Evolutionary conservation across 2,113 vertebrate species (phyloP).

Genomic region (Mobula birostris): DNA sequence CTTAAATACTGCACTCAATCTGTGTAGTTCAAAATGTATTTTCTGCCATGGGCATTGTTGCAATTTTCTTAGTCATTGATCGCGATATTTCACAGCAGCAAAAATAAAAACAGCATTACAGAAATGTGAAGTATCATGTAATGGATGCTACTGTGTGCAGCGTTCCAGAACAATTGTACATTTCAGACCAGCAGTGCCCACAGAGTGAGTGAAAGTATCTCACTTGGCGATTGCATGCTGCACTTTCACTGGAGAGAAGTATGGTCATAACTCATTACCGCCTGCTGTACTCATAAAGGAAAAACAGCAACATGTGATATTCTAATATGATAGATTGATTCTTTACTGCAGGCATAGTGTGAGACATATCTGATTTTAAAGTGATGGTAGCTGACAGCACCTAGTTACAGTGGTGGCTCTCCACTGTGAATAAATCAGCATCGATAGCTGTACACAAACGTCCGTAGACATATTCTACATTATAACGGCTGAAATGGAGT

Average conservation of each 20-base stretch:
- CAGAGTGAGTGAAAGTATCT: constrained; percentile 24
- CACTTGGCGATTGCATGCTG: constrained; percentile 6
- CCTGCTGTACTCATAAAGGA: constrained; percentile 24
- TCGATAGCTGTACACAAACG: background rate
- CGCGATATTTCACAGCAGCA: constrained; percentile 24
- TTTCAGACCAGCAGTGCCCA: constrained; percentile 14
- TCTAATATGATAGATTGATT: background rate
- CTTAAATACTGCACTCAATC: constrained; percentile 22
- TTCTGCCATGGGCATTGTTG: constrained; percentile 20
- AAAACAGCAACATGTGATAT: background rate
- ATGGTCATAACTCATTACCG: constrained; percentile 29
- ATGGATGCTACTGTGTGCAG: constrained; percentile 29
- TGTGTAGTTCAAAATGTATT: constrained; percentile 30
- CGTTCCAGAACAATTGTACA: constrained; percentile 24
- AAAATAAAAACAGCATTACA: constrained; percentile 31
- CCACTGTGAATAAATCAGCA: constrained; percentile 1
- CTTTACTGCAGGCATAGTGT: background rate
- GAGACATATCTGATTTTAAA: background rate
- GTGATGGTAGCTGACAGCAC: constrained; percentile 1
- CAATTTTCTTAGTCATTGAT: constrained; percentile 34
- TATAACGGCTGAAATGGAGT: background rate
- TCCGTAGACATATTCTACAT: background rate
- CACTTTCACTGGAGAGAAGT: constrained; percentile 8
- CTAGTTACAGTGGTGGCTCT: background rate
- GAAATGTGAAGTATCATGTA: constrained; percentile 25